Base-by-base conservation (phyloP, 1,140 invertebrate species). In the Drosophila sp. region DNA sequence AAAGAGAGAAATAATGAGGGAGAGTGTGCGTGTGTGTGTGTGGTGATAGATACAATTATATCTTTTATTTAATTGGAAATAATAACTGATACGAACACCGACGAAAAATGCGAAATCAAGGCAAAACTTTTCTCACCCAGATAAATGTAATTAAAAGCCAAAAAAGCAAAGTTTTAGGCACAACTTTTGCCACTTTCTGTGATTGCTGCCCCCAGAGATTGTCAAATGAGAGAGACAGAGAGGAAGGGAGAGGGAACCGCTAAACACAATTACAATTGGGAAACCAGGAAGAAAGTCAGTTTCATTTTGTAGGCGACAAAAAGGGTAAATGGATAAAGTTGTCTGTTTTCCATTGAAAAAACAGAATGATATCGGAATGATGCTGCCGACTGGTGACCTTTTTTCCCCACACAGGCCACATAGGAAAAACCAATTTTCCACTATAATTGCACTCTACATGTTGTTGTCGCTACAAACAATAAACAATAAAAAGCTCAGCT, bases 141-240 rank as follows among this genome's bases (percentile, higher is more conserved):
- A 86, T 86, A 87, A 86, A 86, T 86, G 84, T 86, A 86, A 86
- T 87, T 86, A 86, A 86, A 86, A 83, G 83, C 66, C 66, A 79
- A 78, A 79, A 78, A 77, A 71, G 75, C 69, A 68, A 64, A 61
- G 41, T 17, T 62, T 32, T 32, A 67, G 58, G 32, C 72, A 69
- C 79, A 83, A 84, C 72, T 74, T 89, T 87, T 86, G 66, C 66
- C 79, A 75, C n/a, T 60, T 74, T 54, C 67, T 33, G 70, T 58
- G 32, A 11, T 17, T 55, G 41, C 47, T 55, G 41, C 47, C 55
- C 40, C 11, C 10, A 11, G 17, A 40, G 25, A 10, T 50, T 25
- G 11, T 1, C 6, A 8, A 0, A 54, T n/a, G n/a, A 1, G 40
- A 3, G 32, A 10, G 25, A 1, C 67, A 0, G 10, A 5, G 10